Percentiles rank a stretch among this genome's conserved stretches.
These are phyloP conservation scores for Polyommatus icarus DNA, from an alignment of 2,888 invertebrate genomes.

Conservation along the genomic window DNA sequence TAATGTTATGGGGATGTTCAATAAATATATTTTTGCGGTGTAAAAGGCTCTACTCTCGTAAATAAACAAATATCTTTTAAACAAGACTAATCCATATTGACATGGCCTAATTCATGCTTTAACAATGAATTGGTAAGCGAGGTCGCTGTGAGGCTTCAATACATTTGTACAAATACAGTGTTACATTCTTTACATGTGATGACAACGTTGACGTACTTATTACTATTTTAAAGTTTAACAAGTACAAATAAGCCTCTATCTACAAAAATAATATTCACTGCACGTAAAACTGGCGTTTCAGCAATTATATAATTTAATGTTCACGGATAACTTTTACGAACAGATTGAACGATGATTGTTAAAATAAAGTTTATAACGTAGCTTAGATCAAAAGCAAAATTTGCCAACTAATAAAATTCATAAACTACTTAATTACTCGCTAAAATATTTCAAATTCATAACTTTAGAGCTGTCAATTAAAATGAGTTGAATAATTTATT, in stretches of 20 bases:
- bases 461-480: not conserved
- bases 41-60: not conserved
- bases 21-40: not conserved
- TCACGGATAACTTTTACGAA: not conserved
- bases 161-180: conserved; percentile 26
- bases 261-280: not conserved
- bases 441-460: not conserved
- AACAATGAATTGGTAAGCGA: conserved; percentile 24
- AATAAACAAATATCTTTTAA: not conserved
- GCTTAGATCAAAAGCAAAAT: not conserved
- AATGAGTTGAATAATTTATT: not conserved
- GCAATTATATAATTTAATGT: not conserved
- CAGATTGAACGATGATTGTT: not conserved
- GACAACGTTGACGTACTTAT: not conserved
- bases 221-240: no score
- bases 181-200: not conserved
- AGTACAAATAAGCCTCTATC: no score
- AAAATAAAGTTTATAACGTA: not conserved
- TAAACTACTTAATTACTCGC: not conserved
- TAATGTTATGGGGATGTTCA: not conserved
- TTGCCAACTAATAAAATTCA: not conserved
- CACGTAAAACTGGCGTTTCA: not conserved
- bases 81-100: not conserved
- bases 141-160: conserved; percentile 14
- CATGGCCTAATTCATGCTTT: conserved; percentile 11